A percentile compares a stretch with the other conserved stretches of the same genome.
Conservation (phyloP, 2,113 vertebrate genomes). For the Myotis brandtii region DNA sequence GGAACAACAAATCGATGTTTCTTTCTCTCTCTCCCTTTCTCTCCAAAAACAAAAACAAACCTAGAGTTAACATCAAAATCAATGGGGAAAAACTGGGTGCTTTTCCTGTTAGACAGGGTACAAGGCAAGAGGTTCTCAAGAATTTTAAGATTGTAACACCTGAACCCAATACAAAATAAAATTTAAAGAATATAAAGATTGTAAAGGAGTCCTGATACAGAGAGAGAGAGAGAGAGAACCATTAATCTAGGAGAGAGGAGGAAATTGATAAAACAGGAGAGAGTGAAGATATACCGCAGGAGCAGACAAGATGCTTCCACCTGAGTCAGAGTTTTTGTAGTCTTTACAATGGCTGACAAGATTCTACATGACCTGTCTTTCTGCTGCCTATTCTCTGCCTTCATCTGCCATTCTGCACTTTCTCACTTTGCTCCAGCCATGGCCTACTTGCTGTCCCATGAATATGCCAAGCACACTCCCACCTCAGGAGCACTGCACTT, state of each 20-base stretch:
- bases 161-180: not conserved
- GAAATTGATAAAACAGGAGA: not conserved
- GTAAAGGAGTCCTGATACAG: not conserved
- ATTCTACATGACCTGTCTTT: not conserved
- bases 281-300: not conserved
- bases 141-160: not conserved
- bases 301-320: not conserved
- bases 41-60: not conserved
- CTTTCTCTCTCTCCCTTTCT: too few species aligned
- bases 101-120: not conserved
- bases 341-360: not conserved
- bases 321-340: not conserved
- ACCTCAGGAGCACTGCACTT: not conserved
- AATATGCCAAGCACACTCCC: not conserved
- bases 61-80: not conserved
- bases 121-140: not conserved
- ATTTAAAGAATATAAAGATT: not conserved
- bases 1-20: too few species aligned
- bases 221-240: not conserved
- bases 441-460: not conserved
- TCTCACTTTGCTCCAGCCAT: not conserved
- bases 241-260: not conserved
- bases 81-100: not conserved
- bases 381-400: not conserved
- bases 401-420: not conserved